These are phyloP conservation scores for Pantelozetes paolii DNA, from an alignment of 2,888 invertebrate genomes.

Conservation along the genomic window DNA sequence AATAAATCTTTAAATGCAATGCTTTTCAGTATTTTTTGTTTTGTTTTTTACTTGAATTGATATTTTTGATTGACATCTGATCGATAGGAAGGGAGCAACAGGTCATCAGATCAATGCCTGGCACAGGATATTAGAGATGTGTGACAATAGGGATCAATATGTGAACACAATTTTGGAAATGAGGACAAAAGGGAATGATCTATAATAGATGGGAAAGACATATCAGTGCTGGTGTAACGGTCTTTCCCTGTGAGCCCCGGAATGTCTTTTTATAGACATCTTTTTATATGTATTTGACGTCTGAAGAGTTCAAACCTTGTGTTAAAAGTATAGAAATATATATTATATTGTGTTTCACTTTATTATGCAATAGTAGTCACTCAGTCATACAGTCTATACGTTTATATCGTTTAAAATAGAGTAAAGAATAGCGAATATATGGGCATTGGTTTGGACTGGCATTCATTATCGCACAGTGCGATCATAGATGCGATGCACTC, in stretches of 20 bases:
- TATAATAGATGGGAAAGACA: background rate
- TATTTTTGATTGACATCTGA: conserved; percentile 24
- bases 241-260: conserved; percentile 18
- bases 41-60: background rate
- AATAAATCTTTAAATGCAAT: background rate
- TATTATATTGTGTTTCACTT: background rate
- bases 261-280: conserved; percentile 30
- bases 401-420: background rate
- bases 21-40: background rate
- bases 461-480: conserved; percentile 15
- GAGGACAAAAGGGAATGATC: conserved; percentile 13
- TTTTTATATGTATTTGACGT: conserved; percentile 22
- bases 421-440: conserved; percentile 4
- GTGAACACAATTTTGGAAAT: conserved; percentile 32
- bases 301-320: conserved; percentile 5
- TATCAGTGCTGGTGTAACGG: background rate
- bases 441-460: background rate
- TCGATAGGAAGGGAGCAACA: conserved; percentile 15
- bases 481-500: conserved; percentile 22
- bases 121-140: conserved; percentile 6
- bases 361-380: conserved; percentile 10
- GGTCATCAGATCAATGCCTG: conserved; percentile 13
- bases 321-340: background rate
- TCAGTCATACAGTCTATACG: too few relatives aligned
- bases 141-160: conserved; percentile 26